Conservation (phyloP, 2,888 invertebrate genomes). For the Tipula unca region DNA sequence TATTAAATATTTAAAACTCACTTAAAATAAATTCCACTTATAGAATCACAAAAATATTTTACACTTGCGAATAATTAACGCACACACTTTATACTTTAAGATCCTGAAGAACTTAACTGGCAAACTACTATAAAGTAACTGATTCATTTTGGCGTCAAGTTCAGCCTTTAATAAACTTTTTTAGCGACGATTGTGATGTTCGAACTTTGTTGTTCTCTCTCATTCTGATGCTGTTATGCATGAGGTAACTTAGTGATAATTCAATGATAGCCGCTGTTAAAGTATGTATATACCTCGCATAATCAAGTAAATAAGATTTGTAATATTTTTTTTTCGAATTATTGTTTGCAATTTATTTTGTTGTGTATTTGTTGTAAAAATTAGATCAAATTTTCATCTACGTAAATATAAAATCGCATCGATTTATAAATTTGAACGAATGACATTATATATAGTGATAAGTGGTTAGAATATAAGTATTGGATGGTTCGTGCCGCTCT, state of each 20-base stretch:
- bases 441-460: neutral
- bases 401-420: neutral
- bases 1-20: neutral
- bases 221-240: neutral
- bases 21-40: neutral
- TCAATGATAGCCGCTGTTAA: neutral
- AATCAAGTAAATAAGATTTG: neutral
- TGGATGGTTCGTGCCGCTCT: no score
- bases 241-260: neutral
- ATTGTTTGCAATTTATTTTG: neutral
- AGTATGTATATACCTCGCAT: neutral
- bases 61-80: neutral
- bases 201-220: neutral
- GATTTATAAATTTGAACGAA: neutral
- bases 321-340: neutral
- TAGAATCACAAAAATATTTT: no score
- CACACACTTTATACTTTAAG: neutral
- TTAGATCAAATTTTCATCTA: neutral
- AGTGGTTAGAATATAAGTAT: neutral
- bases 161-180: neutral
- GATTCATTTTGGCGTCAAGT: neutral
- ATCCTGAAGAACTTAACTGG: neutral
- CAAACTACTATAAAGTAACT: neutral
- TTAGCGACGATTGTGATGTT: neutral
- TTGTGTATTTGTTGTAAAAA: neutral